These are phyloP conservation scores for Tetrax tetrax DNA, from an alignment of 2,113 vertebrate genomes.

Conservation along the genomic window DNA sequence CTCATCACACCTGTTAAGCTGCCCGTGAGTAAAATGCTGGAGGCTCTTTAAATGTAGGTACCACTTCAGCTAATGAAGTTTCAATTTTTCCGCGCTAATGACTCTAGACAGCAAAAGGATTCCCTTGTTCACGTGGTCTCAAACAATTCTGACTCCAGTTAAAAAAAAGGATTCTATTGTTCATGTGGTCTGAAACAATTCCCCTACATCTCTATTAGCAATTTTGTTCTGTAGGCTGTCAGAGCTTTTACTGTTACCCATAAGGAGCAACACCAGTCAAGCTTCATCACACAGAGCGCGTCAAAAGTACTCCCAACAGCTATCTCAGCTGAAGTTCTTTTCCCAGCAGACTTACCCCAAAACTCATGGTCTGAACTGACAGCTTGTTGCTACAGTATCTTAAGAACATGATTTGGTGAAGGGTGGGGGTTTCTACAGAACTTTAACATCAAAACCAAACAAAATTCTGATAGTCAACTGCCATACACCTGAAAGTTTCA, in stretches of 20 bases:
- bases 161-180: not conserved
- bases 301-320: not conserved
- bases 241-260: not conserved
- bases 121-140: not conserved
- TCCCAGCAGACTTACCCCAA: not conserved
- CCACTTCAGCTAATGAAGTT: not conserved
- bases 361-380: not conserved
- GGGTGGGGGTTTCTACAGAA: not conserved
- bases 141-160: not conserved
- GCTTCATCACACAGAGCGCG: not conserved
- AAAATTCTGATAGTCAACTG: not conserved
- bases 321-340: not conserved
- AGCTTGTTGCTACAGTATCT: not conserved
- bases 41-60: not conserved
- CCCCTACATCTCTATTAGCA: not conserved
- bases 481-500: not conserved
- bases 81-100: not conserved
- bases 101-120: no score
- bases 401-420: not conserved
- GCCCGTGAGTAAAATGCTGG: fast-evolving
- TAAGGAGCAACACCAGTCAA: not conserved
- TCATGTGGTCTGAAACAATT: not conserved
- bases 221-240: not conserved
- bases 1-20: not conserved
- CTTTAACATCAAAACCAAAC: not conserved